Percentiles rank a stretch among this genome's conserved stretches.
Evolutionary conservation across 2,113 vertebrate genomes (phyloP).

Genomic region (Gadus macrocephalus): DNA sequence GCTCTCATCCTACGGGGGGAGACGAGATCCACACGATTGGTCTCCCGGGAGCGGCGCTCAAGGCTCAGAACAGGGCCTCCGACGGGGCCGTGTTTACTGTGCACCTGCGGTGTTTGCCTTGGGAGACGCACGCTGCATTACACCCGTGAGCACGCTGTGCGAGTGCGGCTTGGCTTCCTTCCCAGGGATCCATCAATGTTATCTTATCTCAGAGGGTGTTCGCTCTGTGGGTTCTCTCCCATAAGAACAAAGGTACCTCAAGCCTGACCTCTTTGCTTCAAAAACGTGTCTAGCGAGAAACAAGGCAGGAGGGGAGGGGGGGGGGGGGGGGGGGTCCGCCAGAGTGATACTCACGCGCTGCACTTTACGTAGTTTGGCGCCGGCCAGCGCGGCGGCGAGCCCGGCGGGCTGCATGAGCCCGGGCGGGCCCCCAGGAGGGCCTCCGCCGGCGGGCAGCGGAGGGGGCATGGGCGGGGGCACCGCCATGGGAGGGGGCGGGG

Average conservation of each 20-base stretch:
- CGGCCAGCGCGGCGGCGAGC: slow-evolving; percentile 91
- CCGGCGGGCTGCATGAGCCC: slow-evolving; percentile 84
- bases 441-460: slow-evolving; percentile 77
- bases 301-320: not conserved
- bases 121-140: slow-evolving; percentile 11
- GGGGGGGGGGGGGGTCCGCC: not conserved
- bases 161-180: no score
- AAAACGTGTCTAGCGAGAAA: no score
- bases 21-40: no score
- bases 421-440: slow-evolving; percentile 71
- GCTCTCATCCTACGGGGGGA: slow-evolving; percentile 82
- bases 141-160: not conserved
- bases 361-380: slow-evolving; percentile 95
- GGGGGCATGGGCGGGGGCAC: slow-evolving; percentile 86
- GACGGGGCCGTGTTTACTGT: no score
- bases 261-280: not conserved
- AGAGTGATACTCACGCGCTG: slow-evolving; percentile 80
- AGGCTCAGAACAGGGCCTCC: no score
- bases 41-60: no score
- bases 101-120: no score
- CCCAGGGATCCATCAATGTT: no score
- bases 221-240: no score
- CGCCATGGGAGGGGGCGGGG: slow-evolving; percentile 79
- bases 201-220: no score
- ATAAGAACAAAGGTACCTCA: not conserved